phyloP scores from a whole-genome alignment of 2,888 invertebrate genomes.

The Thelaira solivaga region DNA sequence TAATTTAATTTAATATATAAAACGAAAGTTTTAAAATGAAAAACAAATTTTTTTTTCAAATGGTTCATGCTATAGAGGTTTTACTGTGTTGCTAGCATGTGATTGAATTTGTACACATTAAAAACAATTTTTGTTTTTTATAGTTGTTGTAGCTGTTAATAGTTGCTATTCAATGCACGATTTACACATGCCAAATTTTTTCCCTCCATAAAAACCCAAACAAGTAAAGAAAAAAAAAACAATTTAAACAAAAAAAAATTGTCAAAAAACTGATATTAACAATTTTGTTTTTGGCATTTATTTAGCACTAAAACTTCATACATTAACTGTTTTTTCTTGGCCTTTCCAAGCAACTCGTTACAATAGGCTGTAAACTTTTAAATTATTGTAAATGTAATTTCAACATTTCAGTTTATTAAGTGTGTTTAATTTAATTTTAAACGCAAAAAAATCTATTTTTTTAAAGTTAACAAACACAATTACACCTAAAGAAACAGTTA shows the following conservation, averaged over 20 bases:
- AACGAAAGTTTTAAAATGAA: no score
- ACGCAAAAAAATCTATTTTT: background rate
- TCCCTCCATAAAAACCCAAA: background rate
- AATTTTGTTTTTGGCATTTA: no score
- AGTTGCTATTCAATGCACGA: constrained; percentile 23
- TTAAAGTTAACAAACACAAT: background rate
- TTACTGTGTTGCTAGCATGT: no score
- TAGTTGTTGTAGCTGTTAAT: background rate
- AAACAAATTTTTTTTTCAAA: no score
- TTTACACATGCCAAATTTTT: constrained; percentile 46
- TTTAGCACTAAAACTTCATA: background rate
- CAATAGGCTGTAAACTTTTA: background rate
- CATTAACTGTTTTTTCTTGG: constrained; percentile 18
- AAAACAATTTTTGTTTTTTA: background rate
- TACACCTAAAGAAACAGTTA: constrained; percentile 18
- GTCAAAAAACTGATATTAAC: no score
- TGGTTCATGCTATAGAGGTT: no score
- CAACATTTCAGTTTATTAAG: constrained; percentile 29
- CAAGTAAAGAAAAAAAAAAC: background rate
- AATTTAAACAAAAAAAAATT: no score
- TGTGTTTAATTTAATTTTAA: constrained; percentile 26
- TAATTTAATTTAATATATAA: no score
- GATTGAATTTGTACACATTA: constrained; percentile 21
- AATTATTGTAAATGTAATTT: background rate
- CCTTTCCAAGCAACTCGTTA: constrained; percentile 1